Evolutionary conservation across 2,797 vertebrate genomes (phyloP).

Genomic region (Amniataba percoides): DNA sequence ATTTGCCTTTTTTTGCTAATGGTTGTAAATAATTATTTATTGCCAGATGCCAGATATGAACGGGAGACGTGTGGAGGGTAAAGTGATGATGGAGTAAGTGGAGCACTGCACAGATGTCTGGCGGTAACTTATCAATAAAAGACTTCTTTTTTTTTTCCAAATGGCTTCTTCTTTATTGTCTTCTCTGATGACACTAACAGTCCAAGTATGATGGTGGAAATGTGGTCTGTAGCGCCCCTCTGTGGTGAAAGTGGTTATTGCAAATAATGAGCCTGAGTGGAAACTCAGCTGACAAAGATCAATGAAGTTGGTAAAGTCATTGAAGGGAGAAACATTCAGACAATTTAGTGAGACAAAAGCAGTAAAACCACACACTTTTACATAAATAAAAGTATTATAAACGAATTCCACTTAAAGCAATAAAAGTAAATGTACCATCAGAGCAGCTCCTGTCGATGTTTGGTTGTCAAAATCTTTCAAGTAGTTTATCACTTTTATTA

Average conservation of each 20-base stretch:
- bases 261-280: not conserved
- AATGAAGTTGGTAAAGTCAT: not conserved
- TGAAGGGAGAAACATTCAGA: not conserved
- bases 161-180: not conserved
- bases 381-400: not conserved
- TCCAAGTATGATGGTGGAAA: not conserved
- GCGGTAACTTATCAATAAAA: constrained; percentile 72
- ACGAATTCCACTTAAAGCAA: not conserved
- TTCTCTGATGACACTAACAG: not conserved
- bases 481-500: too few species aligned
- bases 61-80: constrained; percentile 14
- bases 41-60: constrained; percentile 83
- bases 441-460: too few species aligned
- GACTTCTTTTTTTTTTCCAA: constrained; percentile 16
- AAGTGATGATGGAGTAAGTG: constrained; percentile 33
- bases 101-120: constrained; percentile 48
- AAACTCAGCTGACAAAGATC: not conserved
- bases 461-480: too few species aligned
- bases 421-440: too few species aligned
- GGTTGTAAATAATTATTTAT: constrained; percentile 99
- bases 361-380: not conserved
- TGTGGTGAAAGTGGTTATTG: constrained; percentile 33
- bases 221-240: constrained; percentile 54
- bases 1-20: constrained; percentile 78
- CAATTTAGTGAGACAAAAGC: not conserved